Base-by-base conservation (phyloP, 2,797 vertebrate species). In the Macroramphosus scolopax region DNA sequence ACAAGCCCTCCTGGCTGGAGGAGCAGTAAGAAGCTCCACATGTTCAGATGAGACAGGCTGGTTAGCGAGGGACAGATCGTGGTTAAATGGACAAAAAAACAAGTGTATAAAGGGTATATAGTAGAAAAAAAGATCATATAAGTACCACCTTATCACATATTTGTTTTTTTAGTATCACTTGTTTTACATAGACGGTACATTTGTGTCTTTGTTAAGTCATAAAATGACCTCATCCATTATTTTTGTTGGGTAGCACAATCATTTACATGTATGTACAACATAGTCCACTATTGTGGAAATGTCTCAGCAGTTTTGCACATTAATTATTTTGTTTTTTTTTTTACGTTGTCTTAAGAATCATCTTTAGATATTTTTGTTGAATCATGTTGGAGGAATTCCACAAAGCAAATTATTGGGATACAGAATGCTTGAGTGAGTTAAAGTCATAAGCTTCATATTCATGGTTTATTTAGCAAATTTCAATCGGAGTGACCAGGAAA, bases 1-100 rank as follows among this genome's bases (percentile, higher is more conserved):
- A 97, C 79, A 97, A 96, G 76, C 96, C 95, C 1, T 98, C 96
- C 33, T 98, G 96, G 96, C 90, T 98, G 85, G 96, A 98, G 89
- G 95, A 98, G 81, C 95, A 95, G 89, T 97, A 89, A 93, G 67
- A 34, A 41, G 16, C 40, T 5, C 22, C 28, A 36, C 22, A 51
- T 16, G 32, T 43, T 51, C 35, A 43, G 41, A 52, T 31, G 34
- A 50, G 57, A 66, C 39, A 20, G 16, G 50, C 43, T 61, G 63
- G 65, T 51, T 39, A 54, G 49, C 24, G 47, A 31, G 36, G 48
- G 68, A 39, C 20, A 51, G 47, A 14, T 34, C 39, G 44, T 31
- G 28, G 39, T 57, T 68, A 55, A 51, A 72, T 26, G 65, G 57
- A 54, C 35, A 45, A 42, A 44, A n/a, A 54, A 28, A 36, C 9